Conservation (phyloP, 64 coral and sea anemone genomes). For the Catalaphyllia jardinei region DNA sequence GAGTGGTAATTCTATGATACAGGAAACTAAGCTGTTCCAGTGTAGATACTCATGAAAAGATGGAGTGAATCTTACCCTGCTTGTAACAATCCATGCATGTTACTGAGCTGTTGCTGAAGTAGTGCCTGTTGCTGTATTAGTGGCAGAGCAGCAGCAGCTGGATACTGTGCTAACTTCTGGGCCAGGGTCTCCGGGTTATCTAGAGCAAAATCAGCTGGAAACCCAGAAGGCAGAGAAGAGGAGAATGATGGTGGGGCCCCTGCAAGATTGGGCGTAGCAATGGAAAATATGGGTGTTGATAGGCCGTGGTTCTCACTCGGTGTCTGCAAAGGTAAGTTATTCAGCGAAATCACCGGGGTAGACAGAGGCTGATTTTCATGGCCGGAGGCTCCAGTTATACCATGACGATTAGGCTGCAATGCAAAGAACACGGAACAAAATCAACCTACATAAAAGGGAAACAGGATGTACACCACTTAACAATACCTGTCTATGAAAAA, state of each 20-base stretch:
- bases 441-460: background rate
- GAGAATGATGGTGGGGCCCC: constrained; percentile 31
- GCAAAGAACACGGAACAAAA: background rate
- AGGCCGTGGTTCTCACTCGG: constrained; percentile 21
- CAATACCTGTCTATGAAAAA: too few relatives aligned
- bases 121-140: constrained; percentile 38
- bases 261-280: constrained; percentile 27
- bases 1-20: too few relatives aligned
- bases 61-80: background rate
- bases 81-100: constrained; percentile 30
- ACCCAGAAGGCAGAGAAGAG: constrained; percentile 15
- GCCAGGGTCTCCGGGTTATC: constrained; percentile 35
- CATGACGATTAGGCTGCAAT: constrained; percentile 35
- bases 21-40: too few relatives aligned
- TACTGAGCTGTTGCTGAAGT: constrained; percentile 23
- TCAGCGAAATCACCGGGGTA: constrained; percentile 33
- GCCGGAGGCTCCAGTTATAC: background rate
- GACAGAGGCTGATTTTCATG: constrained; percentile 39
- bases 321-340: constrained; percentile 11
- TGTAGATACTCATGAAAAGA: too few relatives aligned
- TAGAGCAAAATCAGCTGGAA: constrained; percentile 23
- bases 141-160: constrained; percentile 8
- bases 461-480: too few relatives aligned
- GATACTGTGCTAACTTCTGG: constrained; percentile 25
- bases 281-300: constrained; percentile 22